Base-by-base conservation (phyloP, 2,797 vertebrate species). In the Halcyon badia region DNA sequence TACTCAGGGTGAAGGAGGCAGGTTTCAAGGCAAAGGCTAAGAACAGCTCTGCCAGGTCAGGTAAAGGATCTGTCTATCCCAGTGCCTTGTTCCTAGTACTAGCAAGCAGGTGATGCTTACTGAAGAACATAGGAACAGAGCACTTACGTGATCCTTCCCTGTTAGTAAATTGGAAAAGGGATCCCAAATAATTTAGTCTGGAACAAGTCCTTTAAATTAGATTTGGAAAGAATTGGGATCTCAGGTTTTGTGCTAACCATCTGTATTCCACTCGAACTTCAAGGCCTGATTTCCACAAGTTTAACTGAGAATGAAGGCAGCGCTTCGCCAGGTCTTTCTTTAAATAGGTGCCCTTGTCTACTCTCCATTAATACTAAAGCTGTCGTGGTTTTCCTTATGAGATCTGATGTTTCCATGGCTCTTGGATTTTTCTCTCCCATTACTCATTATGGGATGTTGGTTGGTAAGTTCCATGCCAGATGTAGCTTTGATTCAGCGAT, bases 341-440 rank as follows among this genome's bases (percentile, higher is more conserved):
- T 83, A 91, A 93, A 71, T 42, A 85, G 49, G 19, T 82, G 64
- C 61, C 75, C 78, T 93, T 80, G 48, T 81, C 75, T 89, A 64
- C 71, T 78, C 75, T 93, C 75, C 89, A 33, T 85, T 95, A 83
- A 92, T 87, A 83, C 65, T n/a, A 80, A 75, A 93, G 56, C 64
- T 95, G 75, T 80, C 78, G 26, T 92, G 90, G 78, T 87, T 90
- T 95, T 93, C 69, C 78, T 80, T 92, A 82, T 71, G 92, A 90
- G 92, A 77, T 52, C 86, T 75, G 78, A 77, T 87, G 83, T 95
- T 96, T 93, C 92, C 75, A 48, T 89, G 75, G 86, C 71, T 92
- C 88, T 60, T 52, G 81, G 35, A 61, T 78, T 95, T 94, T 94
- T 80, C 88, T 61, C 30, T 93, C 35, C 66, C 44, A 42, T 94